These are phyloP conservation scores for Cichladusa arquata DNA, from an alignment of 2,113 vertebrate genomes.

Conservation along the genomic window DNA sequence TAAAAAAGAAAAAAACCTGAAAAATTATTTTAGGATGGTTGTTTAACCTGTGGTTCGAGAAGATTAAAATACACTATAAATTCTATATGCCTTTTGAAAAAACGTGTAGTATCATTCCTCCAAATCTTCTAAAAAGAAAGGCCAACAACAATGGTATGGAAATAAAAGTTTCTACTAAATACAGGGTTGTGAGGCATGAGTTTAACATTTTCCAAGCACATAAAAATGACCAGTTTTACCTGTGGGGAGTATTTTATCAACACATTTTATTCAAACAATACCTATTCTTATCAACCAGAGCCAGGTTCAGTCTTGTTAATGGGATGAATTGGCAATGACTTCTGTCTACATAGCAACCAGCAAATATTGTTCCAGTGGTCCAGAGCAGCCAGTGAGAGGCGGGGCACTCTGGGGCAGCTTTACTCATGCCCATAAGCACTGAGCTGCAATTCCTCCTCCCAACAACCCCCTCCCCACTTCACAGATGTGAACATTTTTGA, in stretches of 20 bases:
- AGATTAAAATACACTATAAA: neutral
- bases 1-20: neutral
- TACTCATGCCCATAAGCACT: neutral
- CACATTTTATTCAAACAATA: constrained; percentile 59
- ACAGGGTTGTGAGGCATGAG: neutral
- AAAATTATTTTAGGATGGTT: neutral
- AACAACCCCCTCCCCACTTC: neutral
- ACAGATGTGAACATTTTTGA: constrained; percentile 20
- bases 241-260: constrained; percentile 58
- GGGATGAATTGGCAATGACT: constrained; percentile 53
- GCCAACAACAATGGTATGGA: neutral
- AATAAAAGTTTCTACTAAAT: constrained; percentile 3
- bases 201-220: neutral
- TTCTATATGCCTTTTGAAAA: neutral
- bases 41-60: neutral
- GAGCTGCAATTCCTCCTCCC: neutral
- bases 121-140: neutral
- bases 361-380: constrained; percentile 71
- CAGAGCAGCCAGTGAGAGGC: neutral
- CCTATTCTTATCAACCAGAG: constrained; percentile 67
- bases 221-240: constrained; percentile 32
- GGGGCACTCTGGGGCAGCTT: neutral
- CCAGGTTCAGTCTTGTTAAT: constrained; percentile 67
- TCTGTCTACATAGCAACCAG: constrained; percentile 69
- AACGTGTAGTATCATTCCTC: neutral